Evolutionary conservation across 2,797 vertebrate genomes (phyloP).

Genomic region (Semotilus atromaculatus): DNA sequence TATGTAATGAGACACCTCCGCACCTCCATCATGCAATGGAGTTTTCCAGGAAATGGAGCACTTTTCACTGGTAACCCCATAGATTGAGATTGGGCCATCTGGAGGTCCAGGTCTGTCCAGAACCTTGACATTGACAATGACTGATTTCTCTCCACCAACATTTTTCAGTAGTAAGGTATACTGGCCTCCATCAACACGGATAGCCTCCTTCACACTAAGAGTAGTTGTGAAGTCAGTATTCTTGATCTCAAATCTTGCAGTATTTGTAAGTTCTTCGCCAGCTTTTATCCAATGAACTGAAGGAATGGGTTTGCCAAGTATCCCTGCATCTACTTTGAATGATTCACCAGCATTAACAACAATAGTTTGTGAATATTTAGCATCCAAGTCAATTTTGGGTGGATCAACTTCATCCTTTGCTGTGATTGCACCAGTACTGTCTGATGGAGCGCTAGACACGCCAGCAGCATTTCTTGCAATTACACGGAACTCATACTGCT

Average conservation of each 20-base stretch:
- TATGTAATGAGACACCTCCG: conserved; percentile 92
- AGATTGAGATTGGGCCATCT: conserved; percentile 88
- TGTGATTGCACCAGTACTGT: conserved; percentile 94
- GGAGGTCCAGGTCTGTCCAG: conserved; percentile 97
- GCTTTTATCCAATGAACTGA: conserved; percentile 90
- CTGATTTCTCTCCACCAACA: conserved; percentile 93
- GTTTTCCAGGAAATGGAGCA: conserved; percentile 93
- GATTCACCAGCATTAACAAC: conserved; percentile 92
- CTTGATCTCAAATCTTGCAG: conserved; percentile 88
- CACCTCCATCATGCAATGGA: conserved; percentile 94
- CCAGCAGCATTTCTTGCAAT: conserved; percentile 96
- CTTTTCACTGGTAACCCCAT: conserved; percentile 92
- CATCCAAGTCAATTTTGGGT: conserved; percentile 92
- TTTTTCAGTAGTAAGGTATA: conserved; percentile 92
- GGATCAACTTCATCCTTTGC: conserved; percentile 96
- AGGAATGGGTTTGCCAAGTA: conserved; percentile 93
- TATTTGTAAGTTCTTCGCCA: conserved; percentile 83
- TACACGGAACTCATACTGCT: conserved; percentile 94
- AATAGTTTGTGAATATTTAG: conserved; percentile 89
- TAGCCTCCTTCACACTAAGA: conserved; percentile 90
- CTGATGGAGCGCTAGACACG: conserved; percentile 90
- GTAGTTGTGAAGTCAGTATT: conserved; percentile 89
- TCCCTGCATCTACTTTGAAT: conserved; percentile 88
- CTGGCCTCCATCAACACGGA: conserved; percentile 92
- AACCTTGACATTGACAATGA: conserved; percentile 91